Evolutionary conservation across 2,888 invertebrate species (phyloP).

Genomic region (Meghimatium bilineatum): DNA sequence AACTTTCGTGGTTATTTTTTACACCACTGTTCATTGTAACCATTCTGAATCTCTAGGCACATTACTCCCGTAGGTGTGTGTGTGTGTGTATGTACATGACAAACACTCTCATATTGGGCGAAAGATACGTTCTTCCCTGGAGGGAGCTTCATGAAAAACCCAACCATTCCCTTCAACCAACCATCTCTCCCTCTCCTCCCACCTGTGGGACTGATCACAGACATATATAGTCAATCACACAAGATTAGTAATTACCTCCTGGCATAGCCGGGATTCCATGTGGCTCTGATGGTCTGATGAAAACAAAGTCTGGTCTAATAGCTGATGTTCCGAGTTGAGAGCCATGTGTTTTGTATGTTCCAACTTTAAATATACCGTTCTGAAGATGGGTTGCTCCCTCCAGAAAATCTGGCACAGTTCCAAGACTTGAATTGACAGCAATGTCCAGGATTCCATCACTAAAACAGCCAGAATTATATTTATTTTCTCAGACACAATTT

Average conservation of each 20-base stretch:
- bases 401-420: constrained; percentile 66
- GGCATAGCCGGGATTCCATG: constrained; percentile 43
- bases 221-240: not conserved
- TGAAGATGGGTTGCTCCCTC: constrained; percentile 59
- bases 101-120: too few relatives aligned
- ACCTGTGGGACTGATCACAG: not conserved
- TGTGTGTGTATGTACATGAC: too few relatives aligned
- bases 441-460: constrained; percentile 72
- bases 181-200: too few relatives aligned
- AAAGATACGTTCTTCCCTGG: too few relatives aligned
- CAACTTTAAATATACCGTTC: constrained; percentile 56
- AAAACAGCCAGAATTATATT: constrained; percentile 4
- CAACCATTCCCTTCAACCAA: too few relatives aligned
- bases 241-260: constrained; percentile 20
- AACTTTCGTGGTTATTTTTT: too few relatives aligned
- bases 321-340: constrained; percentile 53
- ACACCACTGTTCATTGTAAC: too few relatives aligned
- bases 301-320: constrained; percentile 57
- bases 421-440: constrained; percentile 68
- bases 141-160: too few relatives aligned
- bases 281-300: constrained; percentile 59
- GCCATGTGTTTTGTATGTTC: constrained; percentile 59
- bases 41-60: too few relatives aligned
- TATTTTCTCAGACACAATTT: not conserved
- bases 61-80: too few relatives aligned